These are phyloP conservation scores for Orthonyx spaldingii DNA, from an alignment of 2,113 vertebrate species.

Conservation along the genomic window DNA sequence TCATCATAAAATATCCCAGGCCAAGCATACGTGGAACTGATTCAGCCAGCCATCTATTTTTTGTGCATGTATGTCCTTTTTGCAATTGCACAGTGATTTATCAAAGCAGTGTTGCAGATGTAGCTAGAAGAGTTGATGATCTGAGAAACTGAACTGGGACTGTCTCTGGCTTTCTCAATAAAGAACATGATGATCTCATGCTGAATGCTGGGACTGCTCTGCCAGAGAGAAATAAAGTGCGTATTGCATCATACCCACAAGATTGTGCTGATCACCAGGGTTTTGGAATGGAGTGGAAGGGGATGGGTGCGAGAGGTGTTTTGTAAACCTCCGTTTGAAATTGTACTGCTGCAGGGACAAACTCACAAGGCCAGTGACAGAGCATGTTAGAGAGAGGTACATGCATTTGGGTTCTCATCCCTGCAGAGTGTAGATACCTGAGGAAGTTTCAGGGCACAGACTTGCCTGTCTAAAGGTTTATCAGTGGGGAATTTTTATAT, in stretches of 20 bases:
- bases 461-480: neutral
- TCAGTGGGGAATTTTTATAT: neutral
- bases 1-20: neutral
- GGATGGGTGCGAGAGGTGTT: neutral
- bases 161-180: neutral
- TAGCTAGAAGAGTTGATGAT: neutral
- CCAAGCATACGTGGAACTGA: neutral
- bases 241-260: neutral
- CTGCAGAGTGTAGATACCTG: neutral
- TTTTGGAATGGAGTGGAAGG: neutral
- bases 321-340: neutral
- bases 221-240: neutral
- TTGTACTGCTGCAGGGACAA: neutral
- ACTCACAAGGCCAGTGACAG: neutral
- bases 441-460: neutral
- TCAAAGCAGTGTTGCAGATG: neutral
- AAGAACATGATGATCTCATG: neutral
- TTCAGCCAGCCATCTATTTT: neutral
- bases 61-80: rapidly evolving
- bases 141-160: neutral
- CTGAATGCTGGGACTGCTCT: neutral
- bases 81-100: neutral
- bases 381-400: neutral
- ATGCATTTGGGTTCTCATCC: neutral
- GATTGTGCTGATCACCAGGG: neutral